phyloP scores from a whole-genome alignment of 2,113 vertebrate genomes.

The Natator depressus region DNA sequence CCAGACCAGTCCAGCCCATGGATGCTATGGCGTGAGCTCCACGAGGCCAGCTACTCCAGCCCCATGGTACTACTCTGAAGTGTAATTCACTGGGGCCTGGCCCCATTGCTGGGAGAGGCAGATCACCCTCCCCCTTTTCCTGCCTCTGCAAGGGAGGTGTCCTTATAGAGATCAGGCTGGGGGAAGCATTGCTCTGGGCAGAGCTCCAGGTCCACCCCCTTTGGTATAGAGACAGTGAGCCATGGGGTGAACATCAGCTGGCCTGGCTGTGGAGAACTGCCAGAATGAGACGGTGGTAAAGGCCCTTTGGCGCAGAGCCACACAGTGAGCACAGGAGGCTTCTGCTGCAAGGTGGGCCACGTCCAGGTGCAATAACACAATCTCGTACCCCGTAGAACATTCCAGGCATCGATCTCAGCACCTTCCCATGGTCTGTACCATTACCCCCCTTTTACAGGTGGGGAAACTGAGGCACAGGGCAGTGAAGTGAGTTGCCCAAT shows the following conservation, averaged over 20 bases:
- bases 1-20: no score
- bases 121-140: neutral
- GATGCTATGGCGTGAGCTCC: no score
- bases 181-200: no score
- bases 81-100: neutral
- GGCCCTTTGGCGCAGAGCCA: neutral
- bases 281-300: no score
- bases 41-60: neutral
- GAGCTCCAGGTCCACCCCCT: no score
- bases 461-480: neutral
- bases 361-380: no score
- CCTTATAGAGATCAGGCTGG: no score
- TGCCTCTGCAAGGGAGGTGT: neutral
- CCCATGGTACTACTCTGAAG: neutral
- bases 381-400: rapidly evolving
- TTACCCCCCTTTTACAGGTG: neutral
- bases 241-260: neutral
- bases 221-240: no score
- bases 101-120: neutral
- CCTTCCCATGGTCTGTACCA: neutral
- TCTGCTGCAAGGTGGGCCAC: neutral
- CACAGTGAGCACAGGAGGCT: neutral
- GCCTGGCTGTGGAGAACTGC: neutral
- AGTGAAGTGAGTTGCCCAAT: neutral
- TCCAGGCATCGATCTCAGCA: neutral